Conservation (phyloP, 2,113 vertebrate species). For the Brachypteracias leptosomus region DNA sequence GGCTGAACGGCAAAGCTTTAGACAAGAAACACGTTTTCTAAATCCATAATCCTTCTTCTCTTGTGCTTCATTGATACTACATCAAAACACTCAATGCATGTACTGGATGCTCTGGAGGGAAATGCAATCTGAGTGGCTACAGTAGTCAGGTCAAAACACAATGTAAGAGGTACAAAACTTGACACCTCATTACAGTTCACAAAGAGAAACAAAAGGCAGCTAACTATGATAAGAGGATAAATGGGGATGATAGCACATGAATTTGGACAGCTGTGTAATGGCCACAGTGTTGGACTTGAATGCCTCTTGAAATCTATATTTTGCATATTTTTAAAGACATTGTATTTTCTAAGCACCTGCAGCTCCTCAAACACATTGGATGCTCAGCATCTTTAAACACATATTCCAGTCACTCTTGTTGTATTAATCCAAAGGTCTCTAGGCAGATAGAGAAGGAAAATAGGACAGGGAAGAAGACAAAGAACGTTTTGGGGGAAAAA, state of each 20-base stretch:
- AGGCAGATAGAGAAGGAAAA: not conserved
- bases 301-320: accelerated
- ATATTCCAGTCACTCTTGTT: not conserved
- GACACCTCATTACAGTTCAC: not conserved
- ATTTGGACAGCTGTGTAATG: not conserved
- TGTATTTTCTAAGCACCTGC: not conserved
- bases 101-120: not conserved
- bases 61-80: not conserved
- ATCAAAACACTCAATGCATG: not conserved
- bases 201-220: not conserved
- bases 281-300: not conserved
- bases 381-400: not conserved
- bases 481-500: not conserved
- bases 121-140: not conserved
- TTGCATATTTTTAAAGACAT: not conserved
- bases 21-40: not conserved
- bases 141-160: not conserved
- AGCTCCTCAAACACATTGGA: not conserved
- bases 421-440: not conserved
- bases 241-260: not conserved
- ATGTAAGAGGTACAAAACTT: not conserved
- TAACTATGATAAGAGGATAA: not conserved
- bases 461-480: not conserved
- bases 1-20: not conserved
- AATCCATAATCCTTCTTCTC: not conserved